Base-by-base conservation (phyloP, 2,888 invertebrate genomes). In the Drosophila macrothrix region DNA sequence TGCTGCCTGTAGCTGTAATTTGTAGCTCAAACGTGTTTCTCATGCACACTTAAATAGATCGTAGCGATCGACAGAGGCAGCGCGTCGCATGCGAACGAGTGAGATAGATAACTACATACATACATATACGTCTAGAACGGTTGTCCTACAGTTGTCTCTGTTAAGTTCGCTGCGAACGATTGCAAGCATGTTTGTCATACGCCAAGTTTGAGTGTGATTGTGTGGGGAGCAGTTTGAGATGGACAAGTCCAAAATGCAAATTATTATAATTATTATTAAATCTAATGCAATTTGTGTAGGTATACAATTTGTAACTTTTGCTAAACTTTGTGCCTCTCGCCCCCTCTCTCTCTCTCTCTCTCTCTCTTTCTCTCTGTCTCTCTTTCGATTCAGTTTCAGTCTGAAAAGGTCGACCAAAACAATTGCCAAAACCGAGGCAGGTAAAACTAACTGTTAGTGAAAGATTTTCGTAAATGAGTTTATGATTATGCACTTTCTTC, bases 401-500 rank as follows among this genome's bases (percentile, higher is more conserved):
- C 35, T 10, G n/a, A 43, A 59, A 29, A 60, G 60, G 28, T 14
- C 39, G 35, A 29, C 37, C 19, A 35, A 49, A 55, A 55, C 31
- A 58, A 56, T 69, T 35, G 35, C 33, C 0, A 49, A 43, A 31
- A 14, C 19, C n/a, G 33, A 35, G 43, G 25, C 80, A 80, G 76
- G 76, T 80, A 80, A 72, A 80, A 68, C 31, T 43, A 28, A 31
- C 58, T 22, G 16, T 41, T 31, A n/a, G 53, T 52, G 41, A 22
- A 54, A 59, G 29, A 66, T 63, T 52, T 61, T 67, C 55, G 53
- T 71, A 87, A 85, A 88, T 80, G 80, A 67, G 69, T 84, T 84
- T 85, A 85, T 76, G 73, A 80, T 65, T 73, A 72, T 79, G 68
- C 78, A 76, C 60, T 78, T 80, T 76, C 52, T 56, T 56, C 50